These are phyloP conservation scores for Chromobotia macracanthus DNA, from an alignment of 2,797 vertebrate genomes.

Conservation along the genomic window DNA sequence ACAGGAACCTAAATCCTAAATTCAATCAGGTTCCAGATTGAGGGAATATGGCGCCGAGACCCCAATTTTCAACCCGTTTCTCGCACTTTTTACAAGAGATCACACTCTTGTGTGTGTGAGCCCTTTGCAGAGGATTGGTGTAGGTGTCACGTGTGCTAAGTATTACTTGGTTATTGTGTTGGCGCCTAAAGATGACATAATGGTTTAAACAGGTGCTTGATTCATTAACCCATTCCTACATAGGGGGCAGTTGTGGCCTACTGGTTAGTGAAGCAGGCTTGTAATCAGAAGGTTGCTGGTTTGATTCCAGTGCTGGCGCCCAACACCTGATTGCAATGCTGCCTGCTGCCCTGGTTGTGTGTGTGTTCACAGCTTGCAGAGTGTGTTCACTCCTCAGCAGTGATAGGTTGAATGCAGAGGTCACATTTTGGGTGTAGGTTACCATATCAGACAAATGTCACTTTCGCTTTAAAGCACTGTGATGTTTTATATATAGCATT, in stretches of 20 bases:
- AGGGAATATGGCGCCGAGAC: conserved; percentile 65
- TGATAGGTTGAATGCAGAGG: too few species aligned
- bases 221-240: neutral
- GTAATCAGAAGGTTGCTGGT: too few species aligned
- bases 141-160: conserved; percentile 8
- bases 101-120: conserved; percentile 40
- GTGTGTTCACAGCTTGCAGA: too few species aligned
- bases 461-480: neutral
- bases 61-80: conserved; percentile 71
- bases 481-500: conserved; percentile 22
- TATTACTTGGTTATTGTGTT: neutral
- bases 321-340: too few species aligned
- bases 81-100: conserved; percentile 55
- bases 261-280: too few species aligned
- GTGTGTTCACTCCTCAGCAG: too few species aligned
- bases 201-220: conserved; percentile 13
- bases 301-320: too few species aligned
- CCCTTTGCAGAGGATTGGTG: neutral
- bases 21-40: conserved; percentile 61
- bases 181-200: neutral
- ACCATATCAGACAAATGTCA: too few species aligned
- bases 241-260: too few species aligned
- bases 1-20: conserved; percentile 65
- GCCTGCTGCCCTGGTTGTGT: too few species aligned
- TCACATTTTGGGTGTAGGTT: too few species aligned